Percentiles rank a stretch among this genome's conserved stretches.
Conservation (phyloP, 2,797 vertebrate genomes). For the Champsocephalus gunnari region DNA sequence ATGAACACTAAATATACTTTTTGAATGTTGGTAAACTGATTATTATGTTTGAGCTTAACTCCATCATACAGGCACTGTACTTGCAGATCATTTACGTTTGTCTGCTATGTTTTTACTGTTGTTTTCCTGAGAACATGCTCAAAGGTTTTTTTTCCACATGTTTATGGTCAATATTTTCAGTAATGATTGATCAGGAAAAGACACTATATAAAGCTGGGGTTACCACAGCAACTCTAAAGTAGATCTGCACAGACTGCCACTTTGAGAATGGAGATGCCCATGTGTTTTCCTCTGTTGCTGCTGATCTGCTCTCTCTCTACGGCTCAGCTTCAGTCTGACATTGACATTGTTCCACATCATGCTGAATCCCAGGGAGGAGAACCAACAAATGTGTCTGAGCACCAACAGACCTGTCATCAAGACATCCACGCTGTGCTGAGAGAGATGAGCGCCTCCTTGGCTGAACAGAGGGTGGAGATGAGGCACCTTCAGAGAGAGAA, state of each 20-base stretch:
- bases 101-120: neutral
- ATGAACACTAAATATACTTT: neutral
- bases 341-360: neutral
- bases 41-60: too few species aligned
- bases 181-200: conserved; percentile 24
- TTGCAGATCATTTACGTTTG: neutral
- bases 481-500: conserved; percentile 30
- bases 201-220: conserved; percentile 26
- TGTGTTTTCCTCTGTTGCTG: conserved; percentile 36
- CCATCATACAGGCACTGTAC: neutral
- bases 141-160: neutral
- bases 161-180: neutral
- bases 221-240: neutral
- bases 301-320: conserved; percentile 31
- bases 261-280: conserved; percentile 23
- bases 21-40: too few species aligned
- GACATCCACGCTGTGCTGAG: conserved; percentile 37
- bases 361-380: neutral
- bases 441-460: conserved; percentile 48
- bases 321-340: neutral
- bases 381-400: neutral
- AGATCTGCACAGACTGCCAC: neutral
- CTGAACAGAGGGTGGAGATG: conserved; percentile 44
- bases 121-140: neutral
- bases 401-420: neutral